Conservation (phyloP, 2,797 vertebrate species). For the Dryobates pubescens region DNA sequence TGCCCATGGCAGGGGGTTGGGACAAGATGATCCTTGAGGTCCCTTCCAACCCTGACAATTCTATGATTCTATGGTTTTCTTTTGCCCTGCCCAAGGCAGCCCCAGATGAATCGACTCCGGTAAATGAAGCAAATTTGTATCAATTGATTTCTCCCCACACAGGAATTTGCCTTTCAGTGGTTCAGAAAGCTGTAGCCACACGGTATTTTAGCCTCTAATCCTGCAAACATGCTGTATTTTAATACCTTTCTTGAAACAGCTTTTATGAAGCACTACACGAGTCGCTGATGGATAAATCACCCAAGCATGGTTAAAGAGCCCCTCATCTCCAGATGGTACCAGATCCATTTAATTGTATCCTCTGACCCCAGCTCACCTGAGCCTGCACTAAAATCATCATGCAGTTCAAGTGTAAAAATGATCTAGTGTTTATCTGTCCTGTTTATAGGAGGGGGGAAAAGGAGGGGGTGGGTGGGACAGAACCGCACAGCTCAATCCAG, state of each 20-base stretch:
- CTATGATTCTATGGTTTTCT: background rate
- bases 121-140: background rate
- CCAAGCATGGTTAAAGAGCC: slow-evolving; percentile 99
- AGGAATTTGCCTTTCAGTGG: slow-evolving; percentile 78
- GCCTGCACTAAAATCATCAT: slow-evolving; percentile 97
- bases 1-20: too few relatives aligned
- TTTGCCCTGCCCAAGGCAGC: slow-evolving; percentile 20
- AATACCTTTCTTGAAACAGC: slow-evolving; percentile 90
- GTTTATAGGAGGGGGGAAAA: slow-evolving; percentile 91
- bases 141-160: slow-evolving; percentile 1
- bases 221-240: slow-evolving; percentile 92
- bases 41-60: too few relatives aligned
- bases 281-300: slow-evolving; percentile 98
- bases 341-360: slow-evolving; percentile 95
- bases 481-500: slow-evolving; percentile 88
- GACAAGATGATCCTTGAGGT: too few relatives aligned
- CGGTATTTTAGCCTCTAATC: slow-evolving; percentile 91
- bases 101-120: background rate
- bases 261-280: slow-evolving; percentile 97
- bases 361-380: slow-evolving; percentile 98
- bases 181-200: slow-evolving; percentile 85
- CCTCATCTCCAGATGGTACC: slow-evolving; percentile 95
- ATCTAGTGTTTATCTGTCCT: slow-evolving; percentile 97
- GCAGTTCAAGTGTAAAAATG: slow-evolving; percentile 99
- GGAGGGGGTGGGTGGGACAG: slow-evolving; percentile 59